Conservation (phyloP, 2,888 invertebrate genomes). For the Taphrorychus bicolor region DNA sequence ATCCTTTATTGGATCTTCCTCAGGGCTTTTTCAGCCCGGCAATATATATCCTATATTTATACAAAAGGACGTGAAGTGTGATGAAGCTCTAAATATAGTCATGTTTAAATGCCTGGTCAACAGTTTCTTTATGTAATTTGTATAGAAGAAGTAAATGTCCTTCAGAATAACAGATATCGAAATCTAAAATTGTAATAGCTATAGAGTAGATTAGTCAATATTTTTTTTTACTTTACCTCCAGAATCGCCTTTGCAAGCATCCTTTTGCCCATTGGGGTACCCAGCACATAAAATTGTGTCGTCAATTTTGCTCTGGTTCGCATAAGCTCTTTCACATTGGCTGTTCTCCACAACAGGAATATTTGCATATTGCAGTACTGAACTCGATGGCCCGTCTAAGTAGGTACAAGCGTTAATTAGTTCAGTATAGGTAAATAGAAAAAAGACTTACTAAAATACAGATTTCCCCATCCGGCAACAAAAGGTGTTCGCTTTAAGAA, state of each 20-base stretch:
- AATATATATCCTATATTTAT: no score
- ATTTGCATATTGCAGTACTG: constrained; percentile 71
- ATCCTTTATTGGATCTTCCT: no score
- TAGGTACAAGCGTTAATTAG: neutral
- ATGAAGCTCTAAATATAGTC: no score
- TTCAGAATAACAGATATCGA: no score
- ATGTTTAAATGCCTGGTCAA: no score
- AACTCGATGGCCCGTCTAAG: constrained; percentile 74
- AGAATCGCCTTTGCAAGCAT: constrained; percentile 82
- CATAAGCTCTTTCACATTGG: constrained; percentile 67
- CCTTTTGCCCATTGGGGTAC: constrained; percentile 68
- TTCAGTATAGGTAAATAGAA: neutral
- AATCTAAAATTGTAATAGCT: no score
- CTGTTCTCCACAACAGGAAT: constrained; percentile 72
- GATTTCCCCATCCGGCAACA: constrained; percentile 86
- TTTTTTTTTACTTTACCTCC: constrained; percentile 57
- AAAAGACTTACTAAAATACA: constrained; percentile 69
- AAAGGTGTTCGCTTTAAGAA: constrained; percentile 70
- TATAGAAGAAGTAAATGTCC: no score
- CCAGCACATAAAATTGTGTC: constrained; percentile 76
- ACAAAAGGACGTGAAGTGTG: no score
- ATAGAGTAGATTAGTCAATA: neutral
- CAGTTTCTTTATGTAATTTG: no score
- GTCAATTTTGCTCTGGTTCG: constrained; percentile 66
- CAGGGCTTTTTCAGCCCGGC: no score